These are phyloP conservation scores for Drosophila erecta DNA, from an alignment of 1,140 invertebrate genomes.

Conservation along the genomic window DNA sequence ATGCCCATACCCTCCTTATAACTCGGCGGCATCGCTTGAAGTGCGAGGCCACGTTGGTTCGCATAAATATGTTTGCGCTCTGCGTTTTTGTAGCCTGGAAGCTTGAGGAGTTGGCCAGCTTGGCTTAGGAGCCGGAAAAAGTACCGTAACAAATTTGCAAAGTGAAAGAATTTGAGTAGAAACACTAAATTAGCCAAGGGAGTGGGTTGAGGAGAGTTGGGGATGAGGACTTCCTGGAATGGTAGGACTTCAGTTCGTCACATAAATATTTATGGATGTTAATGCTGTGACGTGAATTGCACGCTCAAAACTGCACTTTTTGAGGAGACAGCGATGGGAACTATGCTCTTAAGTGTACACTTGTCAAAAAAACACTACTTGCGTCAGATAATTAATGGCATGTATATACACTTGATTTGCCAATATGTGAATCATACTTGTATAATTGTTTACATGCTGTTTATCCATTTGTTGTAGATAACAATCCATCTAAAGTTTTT, in stretches of 20 bases:
- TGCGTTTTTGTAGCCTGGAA: conserved; percentile 1
- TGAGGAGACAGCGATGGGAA: not conserved
- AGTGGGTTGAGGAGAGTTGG: not conserved
- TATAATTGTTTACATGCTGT: no score
- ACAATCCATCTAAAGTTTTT: not conserved
- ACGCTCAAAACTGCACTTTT: not conserved
- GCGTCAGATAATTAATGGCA: no score
- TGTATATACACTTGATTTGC: no score
- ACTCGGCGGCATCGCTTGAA: conserved; percentile 71
- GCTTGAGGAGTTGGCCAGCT: conserved; percentile 21
- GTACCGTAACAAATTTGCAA: conserved; percentile 78
- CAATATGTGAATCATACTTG: no score
- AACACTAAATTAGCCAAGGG: conserved; percentile 64
- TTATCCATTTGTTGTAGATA: no score
- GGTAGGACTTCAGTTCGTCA: conserved; percentile 37
- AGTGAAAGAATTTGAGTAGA: conserved; percentile 76
- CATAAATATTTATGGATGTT: conserved; percentile 77
- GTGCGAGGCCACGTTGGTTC: conserved; percentile 66
- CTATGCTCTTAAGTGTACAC: not conserved
- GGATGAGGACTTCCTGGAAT: conserved; percentile 34
- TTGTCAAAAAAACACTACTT: not conserved
- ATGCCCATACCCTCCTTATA: not conserved
- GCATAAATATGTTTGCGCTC: conserved; percentile 67
- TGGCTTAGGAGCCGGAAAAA: conserved; percentile 51
- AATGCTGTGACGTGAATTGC: conserved; percentile 34